These are phyloP conservation scores for Leptinotarsa peninsularis DNA, from an alignment of 2,888 invertebrate species.

Conservation along the genomic window DNA sequence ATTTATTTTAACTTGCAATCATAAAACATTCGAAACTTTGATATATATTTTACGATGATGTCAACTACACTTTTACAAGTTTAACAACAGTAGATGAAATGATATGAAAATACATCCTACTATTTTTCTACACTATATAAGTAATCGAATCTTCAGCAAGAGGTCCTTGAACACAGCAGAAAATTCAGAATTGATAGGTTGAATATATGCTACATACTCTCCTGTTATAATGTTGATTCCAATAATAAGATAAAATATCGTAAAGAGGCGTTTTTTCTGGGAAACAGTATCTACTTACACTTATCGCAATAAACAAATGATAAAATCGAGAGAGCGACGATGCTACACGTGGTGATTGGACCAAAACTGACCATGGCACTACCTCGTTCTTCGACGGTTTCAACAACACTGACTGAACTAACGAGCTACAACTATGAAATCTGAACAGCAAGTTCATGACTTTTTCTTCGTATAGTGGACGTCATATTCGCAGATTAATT, in stretches of 20 bases:
- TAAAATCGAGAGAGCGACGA: constrained; percentile 12
- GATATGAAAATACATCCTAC: too few species aligned
- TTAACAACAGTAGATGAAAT: too few species aligned
- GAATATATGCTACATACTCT: too few species aligned
- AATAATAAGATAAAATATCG: neutral
- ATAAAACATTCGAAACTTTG: too few species aligned
- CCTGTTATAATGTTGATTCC: too few species aligned
- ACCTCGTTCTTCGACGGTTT: constrained; percentile 8
- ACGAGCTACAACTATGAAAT: neutral
- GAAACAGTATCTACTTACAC: constrained; percentile 46
- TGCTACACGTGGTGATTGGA: constrained; percentile 23
- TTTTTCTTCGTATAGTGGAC: constrained; percentile 7
- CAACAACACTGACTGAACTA: constrained; percentile 21
- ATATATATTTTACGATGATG: too few species aligned
- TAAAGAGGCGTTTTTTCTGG: constrained; percentile 16
- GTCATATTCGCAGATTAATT: constrained; percentile 13
- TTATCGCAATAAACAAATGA: constrained; percentile 39
- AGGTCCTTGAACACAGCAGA: too few species aligned
- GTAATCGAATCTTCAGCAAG: too few species aligned
- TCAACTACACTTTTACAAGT: too few species aligned
- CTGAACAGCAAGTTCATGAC: constrained; percentile 9
- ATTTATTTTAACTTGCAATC: too few species aligned
- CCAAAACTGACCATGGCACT: constrained; percentile 23
- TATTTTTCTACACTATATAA: too few species aligned
- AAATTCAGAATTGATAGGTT: too few species aligned